phyloP scores from a whole-genome alignment of 2,797 vertebrate genomes.

The Fringilla coelebs region DNA sequence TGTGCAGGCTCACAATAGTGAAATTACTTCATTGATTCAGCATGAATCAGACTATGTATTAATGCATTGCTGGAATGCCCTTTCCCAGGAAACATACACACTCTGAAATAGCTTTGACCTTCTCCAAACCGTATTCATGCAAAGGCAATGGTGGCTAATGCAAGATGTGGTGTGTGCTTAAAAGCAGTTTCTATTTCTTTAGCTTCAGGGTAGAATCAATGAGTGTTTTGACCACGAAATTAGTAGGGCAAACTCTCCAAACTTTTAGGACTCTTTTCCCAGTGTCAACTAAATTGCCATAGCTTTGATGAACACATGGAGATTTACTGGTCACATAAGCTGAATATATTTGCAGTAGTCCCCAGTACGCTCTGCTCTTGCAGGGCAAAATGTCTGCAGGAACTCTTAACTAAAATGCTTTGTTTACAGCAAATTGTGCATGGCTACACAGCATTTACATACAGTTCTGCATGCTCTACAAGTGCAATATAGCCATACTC shows the following conservation, averaged over 20 bases:
- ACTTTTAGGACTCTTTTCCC: background rate
- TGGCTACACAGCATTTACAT: background rate
- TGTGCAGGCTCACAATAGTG: constrained; percentile 19
- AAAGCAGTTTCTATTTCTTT: background rate
- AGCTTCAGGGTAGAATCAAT: background rate
- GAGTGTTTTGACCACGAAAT: background rate
- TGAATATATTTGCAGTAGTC: background rate
- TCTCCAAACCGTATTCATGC: background rate
- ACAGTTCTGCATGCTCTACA: background rate
- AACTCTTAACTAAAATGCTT: background rate
- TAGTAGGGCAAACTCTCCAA: background rate
- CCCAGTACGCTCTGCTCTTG: background rate
- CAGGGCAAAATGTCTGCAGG: background rate
- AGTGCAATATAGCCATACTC: background rate
- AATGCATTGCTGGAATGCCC: constrained; percentile 28
- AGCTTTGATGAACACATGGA: background rate
- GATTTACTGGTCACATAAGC: background rate
- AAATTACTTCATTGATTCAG: constrained; percentile 59
- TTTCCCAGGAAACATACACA: constrained; percentile 32
- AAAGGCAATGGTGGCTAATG: background rate
- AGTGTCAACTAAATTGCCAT: background rate
- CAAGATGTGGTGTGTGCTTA: background rate
- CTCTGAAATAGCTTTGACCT: background rate
- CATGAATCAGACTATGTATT: constrained; percentile 47
- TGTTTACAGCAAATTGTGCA: background rate